Evolutionary conservation across 2,113 vertebrate species (phyloP).

Genomic region (Nettapus auritus): DNA sequence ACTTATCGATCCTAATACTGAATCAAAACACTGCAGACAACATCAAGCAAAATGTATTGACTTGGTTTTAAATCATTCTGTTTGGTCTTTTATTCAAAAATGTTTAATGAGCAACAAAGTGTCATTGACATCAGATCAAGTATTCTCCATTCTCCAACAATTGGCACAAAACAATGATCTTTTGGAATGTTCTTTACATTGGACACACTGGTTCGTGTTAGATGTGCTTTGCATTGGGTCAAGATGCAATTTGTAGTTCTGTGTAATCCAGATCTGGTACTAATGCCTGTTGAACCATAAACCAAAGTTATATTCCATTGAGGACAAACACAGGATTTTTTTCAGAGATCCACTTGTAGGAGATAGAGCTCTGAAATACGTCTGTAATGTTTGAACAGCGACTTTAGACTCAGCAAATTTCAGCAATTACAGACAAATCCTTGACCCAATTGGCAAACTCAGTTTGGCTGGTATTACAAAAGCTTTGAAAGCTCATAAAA

Average conservation of each 20-base stretch:
- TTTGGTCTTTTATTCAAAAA: conserved; percentile 30
- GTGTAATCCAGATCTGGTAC: conserved; percentile 11
- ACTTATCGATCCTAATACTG: not conserved
- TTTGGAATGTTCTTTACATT: not conserved
- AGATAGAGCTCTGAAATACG: not conserved
- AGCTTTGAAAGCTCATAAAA: not conserved
- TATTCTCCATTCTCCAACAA: not conserved
- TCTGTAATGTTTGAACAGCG: not conserved
- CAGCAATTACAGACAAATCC: not conserved
- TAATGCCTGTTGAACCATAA: conserved; percentile 13
- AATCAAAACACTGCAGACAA: not conserved
- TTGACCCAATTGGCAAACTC: not conserved
- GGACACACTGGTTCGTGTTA: not conserved
- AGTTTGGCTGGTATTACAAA: not conserved
- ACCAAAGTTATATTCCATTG: conserved; percentile 4
- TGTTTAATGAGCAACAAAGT: not conserved
- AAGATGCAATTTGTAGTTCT: conserved; percentile 20
- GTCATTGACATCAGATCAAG: not conserved
- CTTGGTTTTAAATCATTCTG: not conserved
- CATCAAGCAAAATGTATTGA: not conserved
- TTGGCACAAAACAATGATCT: not conserved
- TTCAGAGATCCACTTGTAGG: not conserved
- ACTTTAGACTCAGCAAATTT: not conserved
- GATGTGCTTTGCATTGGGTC: conserved; percentile 10
- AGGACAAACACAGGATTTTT: not conserved